These are phyloP conservation scores for Anagyrus pseudococci DNA, from an alignment of 2,888 invertebrate species.

Conservation along the genomic window DNA sequence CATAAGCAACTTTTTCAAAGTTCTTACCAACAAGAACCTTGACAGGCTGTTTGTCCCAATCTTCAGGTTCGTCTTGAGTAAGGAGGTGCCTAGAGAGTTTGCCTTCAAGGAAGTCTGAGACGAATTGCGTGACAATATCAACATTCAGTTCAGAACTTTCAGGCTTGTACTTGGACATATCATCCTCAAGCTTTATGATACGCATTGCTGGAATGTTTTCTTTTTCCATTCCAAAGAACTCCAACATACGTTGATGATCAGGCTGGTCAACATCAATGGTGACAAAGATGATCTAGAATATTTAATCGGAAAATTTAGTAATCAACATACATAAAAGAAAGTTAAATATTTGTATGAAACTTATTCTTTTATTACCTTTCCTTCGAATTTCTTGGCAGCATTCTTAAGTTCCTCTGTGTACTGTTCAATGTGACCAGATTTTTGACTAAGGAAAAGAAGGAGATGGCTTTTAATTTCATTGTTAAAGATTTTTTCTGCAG, in stretches of 20 bases:
- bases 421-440: conserved; percentile 83
- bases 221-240: conserved; percentile 98
- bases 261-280: conserved; percentile 94
- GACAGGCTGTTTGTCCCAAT: conserved; percentile 96
- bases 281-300: conserved; percentile 82
- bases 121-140: conserved; percentile 79
- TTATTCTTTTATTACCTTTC: conserved; percentile 65
- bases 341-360: conserved; percentile 8
- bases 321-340: conserved; percentile 1
- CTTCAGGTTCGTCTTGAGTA: conserved; percentile 91
- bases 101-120: conserved; percentile 88
- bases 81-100: conserved; percentile 95
- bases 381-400: conserved; percentile 89
- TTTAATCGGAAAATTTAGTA: neutral
- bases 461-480: conserved; percentile 97
- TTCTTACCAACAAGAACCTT: conserved; percentile 93
- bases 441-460: conserved; percentile 93
- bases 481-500: conserved; percentile 97
- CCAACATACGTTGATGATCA: conserved; percentile 96
- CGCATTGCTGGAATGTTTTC: conserved; percentile 91
- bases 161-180: conserved; percentile 98
- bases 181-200: conserved; percentile 93
- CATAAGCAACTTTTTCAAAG: conserved; percentile 91
- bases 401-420: conserved; percentile 79
- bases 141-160: conserved; percentile 73